Evolutionary conservation across 2,888 invertebrate genomes (phyloP).

Genomic region (Philereme transversata): DNA sequence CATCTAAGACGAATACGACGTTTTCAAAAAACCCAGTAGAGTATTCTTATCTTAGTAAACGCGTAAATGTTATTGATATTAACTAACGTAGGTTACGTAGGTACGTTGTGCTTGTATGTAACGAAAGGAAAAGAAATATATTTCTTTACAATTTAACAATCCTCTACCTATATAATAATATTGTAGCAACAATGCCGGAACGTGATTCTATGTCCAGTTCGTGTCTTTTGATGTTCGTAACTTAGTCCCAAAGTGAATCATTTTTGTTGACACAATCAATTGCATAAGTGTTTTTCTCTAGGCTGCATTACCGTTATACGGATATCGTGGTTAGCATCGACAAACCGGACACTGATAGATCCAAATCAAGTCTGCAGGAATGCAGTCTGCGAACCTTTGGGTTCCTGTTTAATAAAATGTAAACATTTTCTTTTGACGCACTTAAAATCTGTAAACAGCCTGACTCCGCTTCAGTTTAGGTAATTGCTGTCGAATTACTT

Average conservation of each 20-base stretch:
- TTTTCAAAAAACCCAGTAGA: too few relatives aligned
- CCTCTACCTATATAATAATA: not conserved
- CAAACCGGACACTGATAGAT: not conserved
- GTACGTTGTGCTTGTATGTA: too few relatives aligned
- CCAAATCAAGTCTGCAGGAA: slow-evolving; percentile 1
- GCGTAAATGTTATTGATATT: too few relatives aligned
- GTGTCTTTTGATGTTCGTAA: too few relatives aligned
- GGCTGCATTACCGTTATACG: slow-evolving; percentile 25
- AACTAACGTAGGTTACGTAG: too few relatives aligned
- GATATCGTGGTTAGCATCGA: slow-evolving; percentile 5
- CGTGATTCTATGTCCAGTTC: too few relatives aligned
- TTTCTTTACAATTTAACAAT: too few relatives aligned
- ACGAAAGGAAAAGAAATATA: too few relatives aligned
- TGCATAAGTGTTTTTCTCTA: not conserved
- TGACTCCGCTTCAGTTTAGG: not conserved
- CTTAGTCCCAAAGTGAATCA: not conserved
- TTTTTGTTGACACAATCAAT: slow-evolving; percentile 15
- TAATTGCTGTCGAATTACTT: slow-evolving; percentile 1
- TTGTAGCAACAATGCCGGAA: not conserved
- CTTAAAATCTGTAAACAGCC: not conserved
- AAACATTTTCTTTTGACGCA: not conserved
- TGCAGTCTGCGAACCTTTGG: slow-evolving; percentile 6
- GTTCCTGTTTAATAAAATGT: not conserved
- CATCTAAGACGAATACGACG: too few relatives aligned
- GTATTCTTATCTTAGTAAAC: too few relatives aligned